Evolutionary conservation across 2,113 vertebrate species (phyloP), one percentile per base, ranked within the genome.

Genomic region (Gobius niger): DNA sequence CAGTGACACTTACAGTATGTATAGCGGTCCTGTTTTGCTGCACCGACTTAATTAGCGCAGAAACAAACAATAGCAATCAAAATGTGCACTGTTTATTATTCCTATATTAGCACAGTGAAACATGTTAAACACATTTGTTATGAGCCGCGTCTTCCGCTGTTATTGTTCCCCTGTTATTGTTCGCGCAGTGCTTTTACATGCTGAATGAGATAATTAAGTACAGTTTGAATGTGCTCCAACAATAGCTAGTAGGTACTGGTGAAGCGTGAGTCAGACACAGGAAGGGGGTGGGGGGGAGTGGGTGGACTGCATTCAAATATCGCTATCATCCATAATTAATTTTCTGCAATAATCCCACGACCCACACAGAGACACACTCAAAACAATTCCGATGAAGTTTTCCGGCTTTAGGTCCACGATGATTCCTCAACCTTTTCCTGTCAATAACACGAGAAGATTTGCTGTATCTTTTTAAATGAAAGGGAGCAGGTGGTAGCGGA

Each of bases 281-380:
- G 66, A 8, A 44, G 53, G 50, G 57, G 80, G 53, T 40, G 49
- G 19, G 34, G 34, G 9, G 19, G 47, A 18, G 56, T 40, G 72
- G 63, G 16, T 65, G 65, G 68, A 34, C 1, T 40, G 47, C 62
- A 59, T 53, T 73, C 0, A 70, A 67, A 81, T 67, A 61, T 73
- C 60, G 40, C 47, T 53, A 63, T 67, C 75, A 72, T 72, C 53
- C 47, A 70, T 78, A 82, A 73, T 82, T 80, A 72, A 79, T 80
- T 63, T 61, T 73, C 62, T 13, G 68, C 18, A 76, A 85, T 57
- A 84, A 82, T 75, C 70, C 70, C 11, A n/a, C 12, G 10, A 9
- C 56, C 7, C 14, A 59, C 64, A 47, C 2, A 67, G 10, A 64
- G 44, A 68, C 2, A 70, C 16, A 62, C 44, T 44, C 42, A 44